Conservation (phyloP, 2,113 vertebrate genomes). For the Dicerorhinus sumatrensis region DNA sequence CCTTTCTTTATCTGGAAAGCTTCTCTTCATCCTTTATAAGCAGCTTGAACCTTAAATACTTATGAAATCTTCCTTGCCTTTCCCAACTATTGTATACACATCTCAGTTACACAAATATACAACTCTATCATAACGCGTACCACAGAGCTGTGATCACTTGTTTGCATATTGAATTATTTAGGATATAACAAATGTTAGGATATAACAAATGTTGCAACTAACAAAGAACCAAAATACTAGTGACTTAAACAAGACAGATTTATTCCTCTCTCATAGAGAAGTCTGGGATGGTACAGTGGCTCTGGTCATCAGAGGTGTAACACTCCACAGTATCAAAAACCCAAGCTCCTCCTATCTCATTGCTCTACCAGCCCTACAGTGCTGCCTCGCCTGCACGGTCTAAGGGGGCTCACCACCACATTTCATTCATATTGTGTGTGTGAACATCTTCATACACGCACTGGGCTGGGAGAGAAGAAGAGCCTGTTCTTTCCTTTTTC, state of each 20-base stretch:
- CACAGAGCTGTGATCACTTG: background rate
- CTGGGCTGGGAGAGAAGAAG: background rate
- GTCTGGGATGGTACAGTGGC: background rate
- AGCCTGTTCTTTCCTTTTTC: background rate
- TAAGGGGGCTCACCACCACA: too few species aligned
- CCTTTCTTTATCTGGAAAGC: background rate
- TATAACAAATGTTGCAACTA: background rate
- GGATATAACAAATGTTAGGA: background rate
- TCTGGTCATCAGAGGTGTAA: background rate
- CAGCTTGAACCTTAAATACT: background rate
- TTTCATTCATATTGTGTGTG: background rate
- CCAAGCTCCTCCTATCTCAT: background rate
- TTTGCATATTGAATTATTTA: background rate
- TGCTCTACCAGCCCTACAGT: background rate
- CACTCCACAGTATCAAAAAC: background rate
- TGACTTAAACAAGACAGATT: background rate
- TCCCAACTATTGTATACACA: background rate
- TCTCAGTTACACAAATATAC: background rate
- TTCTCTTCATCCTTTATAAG: background rate
- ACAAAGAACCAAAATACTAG: background rate
- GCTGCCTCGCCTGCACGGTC: background rate
- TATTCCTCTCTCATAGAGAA: background rate
- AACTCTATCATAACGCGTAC: accelerated
- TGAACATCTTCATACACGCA: background rate
- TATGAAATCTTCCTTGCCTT: background rate